Base-by-base conservation (phyloP, 2,113 vertebrate genomes). In the Phaethornis superciliosus region DNA sequence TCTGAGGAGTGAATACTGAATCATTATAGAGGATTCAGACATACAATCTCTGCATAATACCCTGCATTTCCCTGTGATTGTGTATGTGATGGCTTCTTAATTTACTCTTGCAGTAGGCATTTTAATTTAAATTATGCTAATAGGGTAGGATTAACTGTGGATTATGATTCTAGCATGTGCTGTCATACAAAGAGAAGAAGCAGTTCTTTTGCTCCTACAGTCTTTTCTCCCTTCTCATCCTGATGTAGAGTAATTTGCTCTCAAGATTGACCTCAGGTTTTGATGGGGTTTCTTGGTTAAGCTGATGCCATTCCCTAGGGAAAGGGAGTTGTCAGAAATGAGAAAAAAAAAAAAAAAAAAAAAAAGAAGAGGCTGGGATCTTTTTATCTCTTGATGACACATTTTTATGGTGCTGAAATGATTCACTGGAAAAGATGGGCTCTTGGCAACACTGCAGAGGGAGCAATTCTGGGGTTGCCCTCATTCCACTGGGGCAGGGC, bases 61-160 rank as follows among this genome's bases (percentile, higher is more conserved):
- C 56, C 76, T 88, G 56, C 62, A 60, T 91, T 94, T 88, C 27
- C 52, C 58, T 83, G 40, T 71, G 85, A 75, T 71, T 91, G 72
- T 88, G 22, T 91, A 54, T 84, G 54, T n/a, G 82, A 93, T 88
- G 91, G 76, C 65, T 96, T 85, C 88, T 93, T 90, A 90, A 78
- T 93, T 95, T 95, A 85, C 91, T 77, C 21, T 81, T 93, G 80
- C 90, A 86, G 79, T 85, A 81, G 52, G 85, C 91, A 88, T 95
- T 95, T 96, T 90, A 91, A 96, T 97, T 96, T 92, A 94, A 94
- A 86, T 96, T 93, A 92, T 96, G 94, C 72, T 93, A 93, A 94
- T 93, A 81, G 49, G 42, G 35, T 59, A 93, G 94, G 94, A 97
- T 97, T 95, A 95, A 93, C 68, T 52, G 54, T 1, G 42, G 96